A percentile compares a stretch with the other conserved stretches of the same genome.
Evolutionary conservation across 2,888 invertebrate species (phyloP).

Genomic region (Thymelicus acteon): DNA sequence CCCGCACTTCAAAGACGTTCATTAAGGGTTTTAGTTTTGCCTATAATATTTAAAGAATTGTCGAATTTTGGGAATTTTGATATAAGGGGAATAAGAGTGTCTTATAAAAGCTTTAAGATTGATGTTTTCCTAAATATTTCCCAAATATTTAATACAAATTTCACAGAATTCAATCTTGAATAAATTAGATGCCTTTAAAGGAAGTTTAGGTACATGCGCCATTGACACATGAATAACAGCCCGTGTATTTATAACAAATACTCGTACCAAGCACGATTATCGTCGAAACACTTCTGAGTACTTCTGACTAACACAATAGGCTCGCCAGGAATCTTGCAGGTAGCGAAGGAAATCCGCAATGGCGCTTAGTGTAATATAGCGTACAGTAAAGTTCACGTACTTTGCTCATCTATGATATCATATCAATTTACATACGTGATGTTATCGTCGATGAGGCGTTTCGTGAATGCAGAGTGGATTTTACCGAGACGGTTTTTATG

Average conservation of each 20-base stretch:
- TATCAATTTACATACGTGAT: constrained; percentile 65
- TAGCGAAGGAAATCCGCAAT: constrained; percentile 80
- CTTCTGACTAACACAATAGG: constrained; percentile 69
- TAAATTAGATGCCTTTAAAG: background rate
- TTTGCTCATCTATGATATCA: constrained; percentile 69
- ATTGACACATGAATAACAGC: constrained; percentile 17
- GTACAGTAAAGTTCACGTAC: constrained; percentile 49
- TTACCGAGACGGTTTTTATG: constrained; percentile 25
- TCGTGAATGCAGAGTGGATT: constrained; percentile 31
- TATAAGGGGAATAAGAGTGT: too few relatives aligned
- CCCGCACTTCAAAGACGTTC: too few relatives aligned
- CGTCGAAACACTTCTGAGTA: constrained; percentile 69
- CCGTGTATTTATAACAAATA: constrained; percentile 33
- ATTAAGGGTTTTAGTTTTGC: too few relatives aligned
- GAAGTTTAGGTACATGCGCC: constrained; percentile 16
- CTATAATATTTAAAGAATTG: too few relatives aligned
- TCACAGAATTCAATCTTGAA: too few relatives aligned
- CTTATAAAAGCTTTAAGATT: too few relatives aligned
- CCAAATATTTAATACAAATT: too few relatives aligned
- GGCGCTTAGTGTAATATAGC: constrained; percentile 67
- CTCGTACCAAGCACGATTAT: constrained; percentile 41
- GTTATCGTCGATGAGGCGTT: constrained; percentile 51
- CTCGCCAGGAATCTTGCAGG: constrained; percentile 76
- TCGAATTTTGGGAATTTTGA: too few relatives aligned
- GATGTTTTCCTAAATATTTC: too few relatives aligned